Base-by-base conservation (phyloP, 53 echinoderm and acorn worm genomes). In the Zoroaster sp. region DNA sequence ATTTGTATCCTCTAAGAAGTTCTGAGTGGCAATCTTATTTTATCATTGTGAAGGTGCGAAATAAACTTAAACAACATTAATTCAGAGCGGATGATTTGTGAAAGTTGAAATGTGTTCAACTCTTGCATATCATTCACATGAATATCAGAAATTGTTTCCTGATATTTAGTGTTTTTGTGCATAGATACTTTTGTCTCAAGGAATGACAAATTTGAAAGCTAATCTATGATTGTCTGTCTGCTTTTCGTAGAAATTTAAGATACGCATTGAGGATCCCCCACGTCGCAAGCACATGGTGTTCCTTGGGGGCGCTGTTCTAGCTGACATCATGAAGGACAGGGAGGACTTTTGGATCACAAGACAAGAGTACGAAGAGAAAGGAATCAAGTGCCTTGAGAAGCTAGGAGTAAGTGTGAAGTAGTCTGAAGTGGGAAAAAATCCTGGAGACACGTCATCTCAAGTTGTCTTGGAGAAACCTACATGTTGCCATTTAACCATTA, bases 211-310 rank as follows among this genome's bases (percentile, higher is more conserved):
- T 32, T 8, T 33, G 28, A 17, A 12, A 47, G 34, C 76, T 55
- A 35, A n/a, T 70, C 35, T 69, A 7, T 71, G 12, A 1, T 70
- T 45, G 33, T 33, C 63, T 28, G 30, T 59, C 30, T 6, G 1
- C 49, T 44, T 83, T 41, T 55, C 80, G 1, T 87, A 98, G 99
- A 98, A 98, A 96, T 98, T 98, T 91, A 94, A 94, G 87, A 91
- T 98, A 18, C 90, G 96, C 74, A 98, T 98, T 41, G 99, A 98
- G 88, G 99, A 98, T 59, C 99, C 99, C 28, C 99, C 99, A 1
- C 92, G 99, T n/a, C 99, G 99, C 88, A 98, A 98, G 81, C 99
- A 98, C 94, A 98, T 98, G 99, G 99, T 98, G 77, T 98, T 98
- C 99, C 96, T 98, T 20, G 99, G 99, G 68, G 99, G 99, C n/a